Evolutionary conservation across 1,140 invertebrate genomes (phyloP), one percentile per base, ranked within the genome.

Genomic region (Ditylenchus dipsaci): DNA sequence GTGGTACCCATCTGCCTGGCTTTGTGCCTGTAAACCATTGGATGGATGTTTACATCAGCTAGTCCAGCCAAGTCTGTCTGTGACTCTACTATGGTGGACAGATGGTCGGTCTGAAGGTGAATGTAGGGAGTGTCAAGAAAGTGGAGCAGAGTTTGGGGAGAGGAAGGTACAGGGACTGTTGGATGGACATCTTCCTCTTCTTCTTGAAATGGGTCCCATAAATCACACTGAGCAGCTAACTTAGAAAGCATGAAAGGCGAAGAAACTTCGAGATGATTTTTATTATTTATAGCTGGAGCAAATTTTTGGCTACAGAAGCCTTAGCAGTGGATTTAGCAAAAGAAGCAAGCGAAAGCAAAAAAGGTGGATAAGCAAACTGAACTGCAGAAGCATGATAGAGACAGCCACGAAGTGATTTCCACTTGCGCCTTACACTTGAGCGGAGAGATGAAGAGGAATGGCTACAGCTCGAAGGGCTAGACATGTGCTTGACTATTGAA

Each of bases 231-330:
- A 62, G 76, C 75, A 27, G 76, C 76, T 26, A 78, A 65, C 30
- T 78, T 78, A 42, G 76, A 77, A 27, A 78, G 72, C 76, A 78
- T 78, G 23, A 78, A 78, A 9, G 76, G 76, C 21, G 67, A 64
- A 19, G 70, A 58, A 56, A 77, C 68, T n/a, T 58, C 65, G 38
- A 76, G 67, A 23, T 63, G 5, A 58, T 38, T 38, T 38, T 38
- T 38, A 38, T 38, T 38, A 38, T n/a, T n/a, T n/a, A 38, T n/a
- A 29, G 27, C 27, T 13, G 15, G 49, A 30, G 45, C 29, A 23
- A 19, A 30, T 26, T 26, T n/a, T 23, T n/a, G 26, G 43, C 23
- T 42, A 56, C 21, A 38, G 62, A 42, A 63, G 66, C 53, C 43
- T 56, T 23, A 59, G 64, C 43, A 65, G 71, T 17, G n/a, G 29